These are phyloP conservation scores for Dasyurus viverrinus DNA, from an alignment of 2,113 vertebrate species.

Conservation along the genomic window DNA sequence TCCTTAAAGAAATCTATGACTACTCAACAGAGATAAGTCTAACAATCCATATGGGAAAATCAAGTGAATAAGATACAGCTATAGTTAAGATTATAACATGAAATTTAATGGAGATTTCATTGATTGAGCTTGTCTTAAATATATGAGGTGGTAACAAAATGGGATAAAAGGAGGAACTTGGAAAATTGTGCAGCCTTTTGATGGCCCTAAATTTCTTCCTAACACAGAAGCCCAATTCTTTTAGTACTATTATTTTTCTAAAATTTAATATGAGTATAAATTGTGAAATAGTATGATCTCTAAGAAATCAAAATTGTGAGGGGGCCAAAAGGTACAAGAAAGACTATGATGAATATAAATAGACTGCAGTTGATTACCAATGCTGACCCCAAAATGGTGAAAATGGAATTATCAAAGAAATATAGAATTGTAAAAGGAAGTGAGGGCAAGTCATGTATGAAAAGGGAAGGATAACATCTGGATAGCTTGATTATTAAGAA, in stretches of 20 bases:
- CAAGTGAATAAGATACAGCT: background rate
- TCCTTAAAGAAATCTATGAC: background rate
- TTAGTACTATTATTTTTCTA: background rate
- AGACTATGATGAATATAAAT: background rate
- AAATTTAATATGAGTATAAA: background rate
- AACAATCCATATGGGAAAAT: background rate
- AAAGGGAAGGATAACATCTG: background rate
- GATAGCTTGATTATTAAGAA: background rate
- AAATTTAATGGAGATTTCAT: background rate
- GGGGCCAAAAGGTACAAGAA: background rate
- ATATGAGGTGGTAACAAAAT: background rate
- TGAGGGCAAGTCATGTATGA: background rate
- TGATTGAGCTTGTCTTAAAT: background rate
- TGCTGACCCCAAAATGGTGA: background rate
- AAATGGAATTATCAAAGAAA: background rate
- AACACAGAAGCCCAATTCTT: background rate
- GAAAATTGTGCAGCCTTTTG: background rate
- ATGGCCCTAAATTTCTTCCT: background rate
- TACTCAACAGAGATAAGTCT: background rate
- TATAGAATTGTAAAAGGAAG: background rate
- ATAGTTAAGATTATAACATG: background rate
- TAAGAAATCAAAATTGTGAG: background rate
- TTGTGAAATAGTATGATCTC: background rate
- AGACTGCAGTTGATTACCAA: background rate
- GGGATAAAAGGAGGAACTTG: background rate